These are phyloP conservation scores for Myripristis jacobus DNA, from an alignment of 2,797 vertebrate genomes.

Conservation along the genomic window DNA sequence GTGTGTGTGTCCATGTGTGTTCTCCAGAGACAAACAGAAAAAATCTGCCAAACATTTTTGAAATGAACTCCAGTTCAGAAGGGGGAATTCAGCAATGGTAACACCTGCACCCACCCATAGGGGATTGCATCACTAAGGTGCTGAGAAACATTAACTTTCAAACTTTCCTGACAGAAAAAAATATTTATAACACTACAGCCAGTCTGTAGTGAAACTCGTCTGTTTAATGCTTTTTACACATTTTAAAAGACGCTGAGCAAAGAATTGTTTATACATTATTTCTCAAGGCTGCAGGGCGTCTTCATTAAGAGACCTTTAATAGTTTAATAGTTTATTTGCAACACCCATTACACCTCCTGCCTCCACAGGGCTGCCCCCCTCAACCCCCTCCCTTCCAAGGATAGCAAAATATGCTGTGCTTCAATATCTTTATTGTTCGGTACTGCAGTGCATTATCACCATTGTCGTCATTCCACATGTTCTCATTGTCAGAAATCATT, in stretches of 20 bases:
- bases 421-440: conserved; percentile 84
- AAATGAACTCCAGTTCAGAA: conserved; percentile 34
- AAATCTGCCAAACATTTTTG: conserved; percentile 54
- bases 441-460: conserved; percentile 76
- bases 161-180: not conserved
- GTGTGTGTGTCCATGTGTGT: conserved; percentile 29
- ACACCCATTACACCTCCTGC: conserved; percentile 25
- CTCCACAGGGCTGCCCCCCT: not conserved
- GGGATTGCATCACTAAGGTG: conserved; percentile 12
- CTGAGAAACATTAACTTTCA: conserved; percentile 1
- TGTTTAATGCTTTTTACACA: not conserved
- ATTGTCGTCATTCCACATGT: conserved; percentile 69
- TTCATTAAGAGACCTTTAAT: not conserved
- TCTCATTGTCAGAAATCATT: conserved; percentile 77
- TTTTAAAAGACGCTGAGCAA: not conserved
- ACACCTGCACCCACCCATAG: conserved; percentile 31
- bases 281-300: not conserved
- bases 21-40: conserved; percentile 44
- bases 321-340: no score
- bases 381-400: conserved; percentile 41
- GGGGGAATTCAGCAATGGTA: conserved; percentile 31
- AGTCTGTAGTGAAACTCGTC: conserved; percentile 10
- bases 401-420: conserved; percentile 71
- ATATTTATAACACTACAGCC: not conserved
- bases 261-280: not conserved